Conservation (phyloP, 2,888 invertebrate genomes). For the Cephus rjabovi region DNA sequence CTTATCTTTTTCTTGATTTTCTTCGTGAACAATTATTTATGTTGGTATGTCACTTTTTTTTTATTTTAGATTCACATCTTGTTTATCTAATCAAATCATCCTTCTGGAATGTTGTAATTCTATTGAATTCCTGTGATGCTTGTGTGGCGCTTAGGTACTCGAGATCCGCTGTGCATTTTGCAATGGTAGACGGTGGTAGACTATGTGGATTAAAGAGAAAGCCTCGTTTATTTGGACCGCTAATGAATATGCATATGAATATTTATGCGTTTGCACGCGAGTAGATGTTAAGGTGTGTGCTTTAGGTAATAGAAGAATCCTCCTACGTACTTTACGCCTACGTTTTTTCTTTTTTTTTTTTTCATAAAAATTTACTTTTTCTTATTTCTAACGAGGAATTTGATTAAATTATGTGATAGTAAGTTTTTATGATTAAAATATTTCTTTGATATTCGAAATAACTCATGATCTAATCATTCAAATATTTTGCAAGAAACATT, state of each 20-base stretch:
- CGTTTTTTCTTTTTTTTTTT: background rate
- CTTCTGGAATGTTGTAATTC: background rate
- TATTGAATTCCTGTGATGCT: background rate
- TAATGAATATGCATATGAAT: slow-evolving; percentile 31
- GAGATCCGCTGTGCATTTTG: background rate
- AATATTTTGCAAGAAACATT: background rate
- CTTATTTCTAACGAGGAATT: background rate
- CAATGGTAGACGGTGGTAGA: background rate
- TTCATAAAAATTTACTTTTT: background rate
- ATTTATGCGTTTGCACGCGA: slow-evolving; percentile 16
- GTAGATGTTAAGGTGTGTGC: slow-evolving; percentile 1
- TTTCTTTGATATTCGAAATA: background rate
- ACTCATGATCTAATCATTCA: background rate
- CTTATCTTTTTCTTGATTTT: background rate
- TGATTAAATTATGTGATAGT: background rate
- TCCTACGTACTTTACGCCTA: background rate
- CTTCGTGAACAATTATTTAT: background rate
- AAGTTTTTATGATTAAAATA: background rate
- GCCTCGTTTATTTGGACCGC: slow-evolving; percentile 22
- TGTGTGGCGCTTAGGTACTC: background rate
- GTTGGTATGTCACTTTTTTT: background rate
- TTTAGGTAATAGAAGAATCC: background rate
- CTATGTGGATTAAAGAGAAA: slow-evolving; percentile 25
- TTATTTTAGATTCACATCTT: background rate
- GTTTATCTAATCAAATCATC: background rate